Evolutionary conservation across 2,113 vertebrate species (phyloP).

Genomic region (Entomyzon cyanotis): DNA sequence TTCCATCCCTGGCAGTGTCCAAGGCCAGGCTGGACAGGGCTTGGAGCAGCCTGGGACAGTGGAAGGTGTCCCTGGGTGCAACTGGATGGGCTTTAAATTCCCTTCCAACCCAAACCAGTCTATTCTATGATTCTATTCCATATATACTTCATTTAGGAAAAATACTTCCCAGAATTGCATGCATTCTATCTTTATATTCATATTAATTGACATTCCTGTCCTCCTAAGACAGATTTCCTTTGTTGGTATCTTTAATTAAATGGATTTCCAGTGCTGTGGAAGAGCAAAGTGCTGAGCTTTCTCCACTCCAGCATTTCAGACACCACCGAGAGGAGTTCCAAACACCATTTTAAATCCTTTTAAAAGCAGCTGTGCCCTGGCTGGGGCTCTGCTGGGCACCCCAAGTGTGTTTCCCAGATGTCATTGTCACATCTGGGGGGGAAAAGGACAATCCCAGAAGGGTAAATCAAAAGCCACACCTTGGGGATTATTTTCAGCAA

Average conservation of each 20-base stretch:
- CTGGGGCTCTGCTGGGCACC: not conserved
- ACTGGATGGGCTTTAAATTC: fast-evolving
- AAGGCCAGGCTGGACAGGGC: not conserved
- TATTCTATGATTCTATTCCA: not conserved
- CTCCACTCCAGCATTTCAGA: not conserved
- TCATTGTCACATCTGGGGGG: not conserved
- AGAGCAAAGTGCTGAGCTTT: not conserved
- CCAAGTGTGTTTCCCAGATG: not conserved
- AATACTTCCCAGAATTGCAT: not conserved
- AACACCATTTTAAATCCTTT: not conserved
- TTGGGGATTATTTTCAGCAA: not conserved
- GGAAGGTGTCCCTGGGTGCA: not conserved
- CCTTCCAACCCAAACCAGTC: not conserved
- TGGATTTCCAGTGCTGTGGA: not conserved
- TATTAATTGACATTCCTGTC: not conserved
- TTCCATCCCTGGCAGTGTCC: not conserved
- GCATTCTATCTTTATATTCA: not conserved
- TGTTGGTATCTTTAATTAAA: not conserved
- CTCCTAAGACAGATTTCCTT: not conserved
- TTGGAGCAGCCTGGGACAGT: not conserved
- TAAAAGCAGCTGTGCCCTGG: not conserved
- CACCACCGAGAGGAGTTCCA: not conserved
- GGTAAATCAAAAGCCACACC: not conserved
- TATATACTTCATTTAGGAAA: not conserved
- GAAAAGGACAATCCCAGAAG: not conserved